Evolutionary conservation across 2,797 vertebrate species (phyloP), one percentile per base, ranked within the genome.

Genomic region (Emys orbicularis): DNA sequence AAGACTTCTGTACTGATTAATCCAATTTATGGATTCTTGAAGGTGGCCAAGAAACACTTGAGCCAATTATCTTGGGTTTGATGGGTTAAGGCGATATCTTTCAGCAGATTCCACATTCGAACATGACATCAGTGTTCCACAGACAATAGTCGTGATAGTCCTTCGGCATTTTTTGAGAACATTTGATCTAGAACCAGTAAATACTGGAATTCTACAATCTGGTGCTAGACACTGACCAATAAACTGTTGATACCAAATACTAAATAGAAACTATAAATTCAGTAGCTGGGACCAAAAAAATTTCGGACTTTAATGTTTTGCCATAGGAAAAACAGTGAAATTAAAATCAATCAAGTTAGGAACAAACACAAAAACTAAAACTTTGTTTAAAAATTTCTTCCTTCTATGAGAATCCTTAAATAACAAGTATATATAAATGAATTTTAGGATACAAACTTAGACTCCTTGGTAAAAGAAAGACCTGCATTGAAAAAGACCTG

Each of bases 61-160:
- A 41, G 34, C 68, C 19, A 34, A 91, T 76, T 79, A 91, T 34
- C 52, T 59, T 61, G 68, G 27, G 59, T 84, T 84, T 90, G 72
- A 91, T 0, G 1, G 79, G 79, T 23, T 72, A 8, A 72, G 12
- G 57, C 76, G 89, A 82, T 89, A 79, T 77, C 80, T 91, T 82
- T 91, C 85, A 90, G 74, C 16, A 92, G 65, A 89, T 89, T 87
- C 59, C 65, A 47, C 25, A 87, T 61, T 29, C 81, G 72, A 83
- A 12, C 16, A 79, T 80, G 44, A 88, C 77, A 77, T 41, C 81
- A 41, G 77, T 6, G 57, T 82, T 65, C 59, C 72, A 90, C 79
- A n/a, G 68, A 94, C 74, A 94, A 88, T 27, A 37, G 11, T 31
- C 86, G 86, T 12, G 65, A 49, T 1, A 81, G 31, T 52, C 47